phyloP scores from a whole-genome alignment of 2,888 invertebrate genomes.

The Heteromurus nitidus region DNA sequence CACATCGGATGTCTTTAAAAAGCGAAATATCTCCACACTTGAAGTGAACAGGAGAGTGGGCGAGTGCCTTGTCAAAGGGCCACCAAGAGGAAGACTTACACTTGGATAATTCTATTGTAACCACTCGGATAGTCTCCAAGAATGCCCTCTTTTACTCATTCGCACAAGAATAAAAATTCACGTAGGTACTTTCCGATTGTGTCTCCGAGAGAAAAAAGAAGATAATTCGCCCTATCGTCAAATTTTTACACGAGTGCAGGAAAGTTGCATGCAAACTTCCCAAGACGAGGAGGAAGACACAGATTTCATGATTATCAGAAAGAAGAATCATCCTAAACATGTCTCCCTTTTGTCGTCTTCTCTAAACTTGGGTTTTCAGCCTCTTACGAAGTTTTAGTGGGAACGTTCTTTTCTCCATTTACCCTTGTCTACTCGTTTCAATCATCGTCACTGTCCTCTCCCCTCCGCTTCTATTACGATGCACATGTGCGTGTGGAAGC shows the following conservation, averaged over 20 bases:
- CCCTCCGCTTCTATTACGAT: conserved; percentile 3
- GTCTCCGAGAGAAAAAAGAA: conserved; percentile 2
- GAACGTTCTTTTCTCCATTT: conserved; percentile 16
- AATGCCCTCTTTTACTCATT: too few species aligned
- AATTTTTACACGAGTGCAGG: conserved; percentile 18
- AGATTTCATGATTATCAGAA: conserved; percentile 51
- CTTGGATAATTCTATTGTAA: conserved; percentile 22
- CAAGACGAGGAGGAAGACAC: not conserved
- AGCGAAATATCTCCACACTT: conserved; percentile 8
- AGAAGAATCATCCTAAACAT: conserved; percentile 39
- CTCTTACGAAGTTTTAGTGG: conserved; percentile 36
- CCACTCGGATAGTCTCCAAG: too few species aligned
- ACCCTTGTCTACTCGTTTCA: conserved; percentile 42
- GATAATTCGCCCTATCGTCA: not conserved
- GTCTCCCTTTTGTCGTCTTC: conserved; percentile 21
- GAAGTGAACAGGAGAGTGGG: conserved; percentile 31
- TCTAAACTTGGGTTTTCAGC: conserved; percentile 17
- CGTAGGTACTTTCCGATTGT: too few species aligned
- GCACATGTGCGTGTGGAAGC: conserved; percentile 36
- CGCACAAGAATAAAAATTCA: too few species aligned
- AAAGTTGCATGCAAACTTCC: conserved; percentile 28
- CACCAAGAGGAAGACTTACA: not conserved
- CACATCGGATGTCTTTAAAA: conserved; percentile 5
- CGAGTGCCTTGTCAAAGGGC: conserved; percentile 17
- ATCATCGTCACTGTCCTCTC: conserved; percentile 47